Conservation (phyloP, 2,888 invertebrate species). For the Hoplodrina ambigua region DNA sequence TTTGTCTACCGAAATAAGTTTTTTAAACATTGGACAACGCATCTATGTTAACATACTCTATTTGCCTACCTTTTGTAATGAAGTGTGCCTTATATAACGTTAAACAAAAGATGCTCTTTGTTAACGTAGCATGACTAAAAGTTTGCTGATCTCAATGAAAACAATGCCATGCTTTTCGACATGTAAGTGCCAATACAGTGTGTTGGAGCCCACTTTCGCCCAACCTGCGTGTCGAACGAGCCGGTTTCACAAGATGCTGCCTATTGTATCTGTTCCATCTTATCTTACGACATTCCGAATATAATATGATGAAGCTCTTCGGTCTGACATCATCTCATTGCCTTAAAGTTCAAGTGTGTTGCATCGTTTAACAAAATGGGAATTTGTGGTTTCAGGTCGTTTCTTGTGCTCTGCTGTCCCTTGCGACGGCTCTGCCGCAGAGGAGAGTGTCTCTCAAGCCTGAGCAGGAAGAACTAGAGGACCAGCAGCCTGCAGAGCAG, state of each 20-base stretch:
- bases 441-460: constrained; percentile 80
- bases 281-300: constrained; percentile 87
- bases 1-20: constrained; percentile 45
- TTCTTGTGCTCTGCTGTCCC: constrained; percentile 79
- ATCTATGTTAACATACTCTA: constrained; percentile 31
- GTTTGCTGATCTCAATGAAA: constrained; percentile 80
- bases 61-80: constrained; percentile 51
- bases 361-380: constrained; percentile 23
- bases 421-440: constrained; percentile 85
- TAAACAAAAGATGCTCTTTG: constrained; percentile 57
- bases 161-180: constrained; percentile 78
- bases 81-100: constrained; percentile 50
- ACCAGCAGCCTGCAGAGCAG: constrained; percentile 83
- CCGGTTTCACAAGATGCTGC: constrained; percentile 84
- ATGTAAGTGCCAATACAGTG: constrained; percentile 80
- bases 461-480: constrained; percentile 72
- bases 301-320: constrained; percentile 89
- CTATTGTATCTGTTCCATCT: constrained; percentile 88
- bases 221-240: constrained; percentile 85
- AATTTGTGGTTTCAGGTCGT: constrained; percentile 79
- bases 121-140: constrained; percentile 77
- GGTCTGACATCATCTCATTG: constrained; percentile 81
- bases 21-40: constrained; percentile 31
- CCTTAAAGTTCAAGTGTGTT: constrained; percentile 42
- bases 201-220: constrained; percentile 86